A percentile compares a stretch with the other conserved stretches of the same genome.
Conservation (phyloP, 2,888 invertebrate species). For the Cyclophora punctaria region DNA sequence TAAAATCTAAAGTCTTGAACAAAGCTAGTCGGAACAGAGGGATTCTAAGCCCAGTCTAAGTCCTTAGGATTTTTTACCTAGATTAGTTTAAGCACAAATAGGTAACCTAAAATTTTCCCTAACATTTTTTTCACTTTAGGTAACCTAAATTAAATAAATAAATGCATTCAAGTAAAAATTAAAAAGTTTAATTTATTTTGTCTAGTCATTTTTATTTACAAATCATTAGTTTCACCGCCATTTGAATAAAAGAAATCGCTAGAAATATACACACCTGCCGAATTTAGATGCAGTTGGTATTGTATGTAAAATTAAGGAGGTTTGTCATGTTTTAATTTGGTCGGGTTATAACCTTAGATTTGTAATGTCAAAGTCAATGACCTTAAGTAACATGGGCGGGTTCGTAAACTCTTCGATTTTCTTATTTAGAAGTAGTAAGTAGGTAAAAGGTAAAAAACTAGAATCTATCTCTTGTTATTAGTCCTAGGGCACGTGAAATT, state of each 20-base stretch:
- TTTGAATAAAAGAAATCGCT: constrained; percentile 48
- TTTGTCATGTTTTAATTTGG: constrained; percentile 14
- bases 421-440: constrained; percentile 2
- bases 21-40: too few relatives aligned
- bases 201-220: constrained; percentile 31
- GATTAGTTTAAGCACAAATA: too few relatives aligned
- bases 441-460: neutral
- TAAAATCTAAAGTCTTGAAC: too few relatives aligned
- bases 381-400: constrained; percentile 16
- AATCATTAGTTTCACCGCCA: constrained; percentile 40
- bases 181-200: constrained; percentile 29
- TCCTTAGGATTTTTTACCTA: too few relatives aligned
- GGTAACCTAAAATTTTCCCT: too few relatives aligned
- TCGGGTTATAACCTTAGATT: constrained; percentile 33
- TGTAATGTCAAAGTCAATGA: constrained; percentile 50
- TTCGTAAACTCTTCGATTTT: constrained; percentile 9
- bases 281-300: constrained; percentile 18
- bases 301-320: constrained; percentile 10
- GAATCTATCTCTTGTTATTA: too few relatives aligned
- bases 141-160: too few relatives aligned
- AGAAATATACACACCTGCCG: constrained; percentile 19
- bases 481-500: too few relatives aligned
- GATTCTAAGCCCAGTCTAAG: too few relatives aligned
- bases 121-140: too few relatives aligned
- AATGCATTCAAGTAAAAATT: constrained; percentile 8